Conservation (phyloP, 2,888 invertebrate genomes). For the Molanna angustata region DNA sequence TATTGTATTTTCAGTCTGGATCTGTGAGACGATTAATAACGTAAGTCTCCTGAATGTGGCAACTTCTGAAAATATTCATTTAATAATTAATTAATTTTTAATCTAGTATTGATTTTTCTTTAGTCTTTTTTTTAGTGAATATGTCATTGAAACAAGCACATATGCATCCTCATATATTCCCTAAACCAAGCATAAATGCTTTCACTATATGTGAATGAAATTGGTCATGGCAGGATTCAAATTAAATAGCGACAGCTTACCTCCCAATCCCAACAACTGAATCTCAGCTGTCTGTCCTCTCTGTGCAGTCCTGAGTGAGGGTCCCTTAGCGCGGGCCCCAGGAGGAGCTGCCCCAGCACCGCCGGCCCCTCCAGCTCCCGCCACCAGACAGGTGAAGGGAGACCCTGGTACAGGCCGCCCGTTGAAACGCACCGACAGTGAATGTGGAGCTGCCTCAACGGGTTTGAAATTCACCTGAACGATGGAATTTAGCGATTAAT, state of each 20-base stretch:
- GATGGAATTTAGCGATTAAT: no score
- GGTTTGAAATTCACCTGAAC: conserved; percentile 89
- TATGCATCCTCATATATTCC: no score
- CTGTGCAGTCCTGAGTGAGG: conserved; percentile 46
- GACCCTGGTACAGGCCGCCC: conserved; percentile 81
- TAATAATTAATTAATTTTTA: no score
- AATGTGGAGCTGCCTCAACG: conserved; percentile 88
- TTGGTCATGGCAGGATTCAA: background rate
- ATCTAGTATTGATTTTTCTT: no score
- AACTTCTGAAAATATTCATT: no score
- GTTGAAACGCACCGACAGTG: conserved; percentile 82
- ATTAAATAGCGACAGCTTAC: conserved; percentile 37
- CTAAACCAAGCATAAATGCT: no score
- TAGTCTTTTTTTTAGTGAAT: no score
- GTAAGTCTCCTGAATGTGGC: no score
- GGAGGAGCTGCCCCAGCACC: conserved; percentile 44
- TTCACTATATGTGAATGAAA: no score
- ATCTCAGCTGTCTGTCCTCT: conserved; percentile 48
- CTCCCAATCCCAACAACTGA: conserved; percentile 49
- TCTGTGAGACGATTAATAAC: no score
- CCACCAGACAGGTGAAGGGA: conserved; percentile 89
- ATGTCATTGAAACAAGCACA: no score
- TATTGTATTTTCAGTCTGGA: no score
- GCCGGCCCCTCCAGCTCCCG: conserved; percentile 41
- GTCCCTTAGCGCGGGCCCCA: conserved; percentile 48